Conservation (phyloP, 2,113 vertebrate genomes). For the Apus apus region DNA sequence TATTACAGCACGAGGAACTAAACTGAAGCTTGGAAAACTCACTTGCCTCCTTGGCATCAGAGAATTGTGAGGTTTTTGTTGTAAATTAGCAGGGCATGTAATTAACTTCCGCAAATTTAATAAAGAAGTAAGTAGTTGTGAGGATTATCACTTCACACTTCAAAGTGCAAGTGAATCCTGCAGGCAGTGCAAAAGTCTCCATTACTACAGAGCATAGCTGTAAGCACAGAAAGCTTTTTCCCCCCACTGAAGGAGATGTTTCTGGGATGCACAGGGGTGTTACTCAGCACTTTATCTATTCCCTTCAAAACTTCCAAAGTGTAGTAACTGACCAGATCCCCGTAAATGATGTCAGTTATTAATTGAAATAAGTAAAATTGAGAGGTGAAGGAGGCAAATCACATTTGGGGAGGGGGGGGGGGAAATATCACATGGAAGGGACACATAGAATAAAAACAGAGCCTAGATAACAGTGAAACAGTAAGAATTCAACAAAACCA, state of each 20-base stretch:
- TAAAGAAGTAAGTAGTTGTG: conserved; percentile 60
- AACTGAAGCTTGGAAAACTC: conserved; percentile 56
- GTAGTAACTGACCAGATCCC: background rate
- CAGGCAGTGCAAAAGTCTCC: conserved; percentile 14
- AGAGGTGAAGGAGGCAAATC: no score
- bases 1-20: conserved; percentile 53
- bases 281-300: background rate
- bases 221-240: background rate
- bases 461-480: no score
- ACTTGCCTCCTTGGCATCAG: conserved; percentile 60
- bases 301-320: background rate
- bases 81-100: conserved; percentile 59
- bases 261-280: background rate
- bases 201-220: background rate
- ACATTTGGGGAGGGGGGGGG: no score
- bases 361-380: no score
- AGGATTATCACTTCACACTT: conserved; percentile 69
- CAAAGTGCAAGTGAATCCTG: conserved; percentile 42
- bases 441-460: no score
- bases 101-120: conserved; percentile 68
- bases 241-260: background rate
- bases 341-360: no score
- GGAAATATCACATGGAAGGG: no score
- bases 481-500: no score
- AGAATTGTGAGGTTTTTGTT: conserved; percentile 40